A percentile compares a stretch with the other conserved stretches of the same genome.
phyloP scores from a whole-genome alignment of 2,888 invertebrate genomes.

The Oxystoma pomonae region DNA sequence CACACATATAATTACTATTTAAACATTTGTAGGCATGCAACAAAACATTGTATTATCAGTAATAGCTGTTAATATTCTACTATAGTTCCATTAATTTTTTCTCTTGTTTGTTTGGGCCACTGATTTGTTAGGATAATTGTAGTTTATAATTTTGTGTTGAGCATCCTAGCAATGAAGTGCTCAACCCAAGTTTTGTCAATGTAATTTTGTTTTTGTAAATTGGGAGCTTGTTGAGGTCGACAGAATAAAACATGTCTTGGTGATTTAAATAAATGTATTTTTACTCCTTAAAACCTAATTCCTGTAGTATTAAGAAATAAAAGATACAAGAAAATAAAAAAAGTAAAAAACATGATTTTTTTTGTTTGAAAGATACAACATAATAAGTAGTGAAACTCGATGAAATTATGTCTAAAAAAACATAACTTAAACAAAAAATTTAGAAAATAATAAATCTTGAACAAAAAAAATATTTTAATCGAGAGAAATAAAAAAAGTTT shows the following conservation, averaged over 20 bases:
- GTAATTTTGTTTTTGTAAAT: conserved; percentile 50
- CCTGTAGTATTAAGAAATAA: no score
- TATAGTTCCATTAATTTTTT: not conserved
- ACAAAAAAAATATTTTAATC: no score
- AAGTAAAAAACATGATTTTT: no score
- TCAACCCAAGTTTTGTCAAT: conserved; percentile 32
- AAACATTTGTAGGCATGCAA: not conserved
- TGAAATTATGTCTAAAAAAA: no score
- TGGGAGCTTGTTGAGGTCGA: conserved; percentile 53
- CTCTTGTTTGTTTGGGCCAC: not conserved
- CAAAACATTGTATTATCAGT: not conserved
- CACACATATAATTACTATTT: conserved; percentile 17
- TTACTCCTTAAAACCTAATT: conserved; percentile 11
- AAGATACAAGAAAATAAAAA: no score
- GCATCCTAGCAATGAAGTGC: not conserved
- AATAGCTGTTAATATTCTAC: not conserved
- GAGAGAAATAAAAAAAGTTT: no score
- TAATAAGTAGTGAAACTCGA: no score
- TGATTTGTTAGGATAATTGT: conserved; percentile 1
- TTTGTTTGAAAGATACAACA: no score
- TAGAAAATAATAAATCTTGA: no score
- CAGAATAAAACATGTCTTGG: conserved; percentile 48
- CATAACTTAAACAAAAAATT: no score
- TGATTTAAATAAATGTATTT: conserved; percentile 37
- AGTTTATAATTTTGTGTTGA: not conserved